Percentiles rank a stretch among this genome's conserved stretches.
phyloP scores from a whole-genome alignment of 1,140 invertebrate genomes.

The Drosophila santomea region DNA sequence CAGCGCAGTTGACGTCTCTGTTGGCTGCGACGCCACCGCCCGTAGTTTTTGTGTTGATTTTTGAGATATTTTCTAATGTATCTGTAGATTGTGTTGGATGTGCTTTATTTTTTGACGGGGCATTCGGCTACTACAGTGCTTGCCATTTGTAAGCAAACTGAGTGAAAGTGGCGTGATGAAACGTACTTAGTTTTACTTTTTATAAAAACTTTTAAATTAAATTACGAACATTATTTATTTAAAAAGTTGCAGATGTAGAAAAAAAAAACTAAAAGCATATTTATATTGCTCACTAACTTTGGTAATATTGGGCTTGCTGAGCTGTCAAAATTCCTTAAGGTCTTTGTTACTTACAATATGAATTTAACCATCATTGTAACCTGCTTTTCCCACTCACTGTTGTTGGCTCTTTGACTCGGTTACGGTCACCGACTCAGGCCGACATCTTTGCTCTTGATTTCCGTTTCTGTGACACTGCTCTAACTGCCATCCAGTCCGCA shows the following conservation, averaged over 20 bases:
- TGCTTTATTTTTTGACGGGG: constrained; percentile 41
- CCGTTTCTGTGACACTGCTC: constrained; percentile 63
- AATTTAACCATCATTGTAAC: neutral
- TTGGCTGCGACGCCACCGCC: constrained; percentile 15
- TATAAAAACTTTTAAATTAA: too few species aligned
- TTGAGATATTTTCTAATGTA: constrained; percentile 83
- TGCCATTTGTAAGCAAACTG: constrained; percentile 42
- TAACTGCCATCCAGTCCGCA: constrained; percentile 10
- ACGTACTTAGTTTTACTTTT: too few species aligned
- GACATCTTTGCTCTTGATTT: constrained; percentile 64
- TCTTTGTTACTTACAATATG: too few species aligned
- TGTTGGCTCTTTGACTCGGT: constrained; percentile 30
- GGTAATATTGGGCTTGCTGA: too few species aligned
- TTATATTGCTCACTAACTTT: neutral
- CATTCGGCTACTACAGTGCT: constrained; percentile 44
- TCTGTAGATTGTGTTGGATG: constrained; percentile 67
- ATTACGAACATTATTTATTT: too few species aligned
- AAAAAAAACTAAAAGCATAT: too few species aligned
- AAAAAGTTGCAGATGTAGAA: too few species aligned
- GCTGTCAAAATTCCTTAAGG: neutral
- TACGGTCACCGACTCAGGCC: constrained; percentile 34
- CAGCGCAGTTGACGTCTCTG: constrained; percentile 23
- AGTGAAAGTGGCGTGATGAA: neutral
- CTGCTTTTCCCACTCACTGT: constrained; percentile 44
- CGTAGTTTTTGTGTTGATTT: constrained; percentile 76